phyloP scores from a whole-genome alignment of 2,113 vertebrate genomes.

The Ciconia boyciana region DNA sequence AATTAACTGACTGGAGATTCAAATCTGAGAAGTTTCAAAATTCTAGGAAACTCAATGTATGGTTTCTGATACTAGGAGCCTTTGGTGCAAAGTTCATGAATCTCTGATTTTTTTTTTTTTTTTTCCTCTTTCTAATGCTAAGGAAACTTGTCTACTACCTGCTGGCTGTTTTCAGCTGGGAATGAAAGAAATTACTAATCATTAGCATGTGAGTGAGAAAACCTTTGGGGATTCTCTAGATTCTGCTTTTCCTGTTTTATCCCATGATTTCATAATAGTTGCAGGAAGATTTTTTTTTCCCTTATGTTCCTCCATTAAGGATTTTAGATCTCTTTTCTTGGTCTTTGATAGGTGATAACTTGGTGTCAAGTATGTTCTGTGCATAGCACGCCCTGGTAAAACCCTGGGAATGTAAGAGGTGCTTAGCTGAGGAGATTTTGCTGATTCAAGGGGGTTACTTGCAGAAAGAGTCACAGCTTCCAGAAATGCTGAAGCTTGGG shows the following conservation, averaged over 20 bases:
- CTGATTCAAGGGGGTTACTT: not conserved
- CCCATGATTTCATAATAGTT: not conserved
- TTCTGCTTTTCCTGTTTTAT: not conserved
- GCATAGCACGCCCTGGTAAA: too few species aligned
- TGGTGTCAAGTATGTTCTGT: not conserved
- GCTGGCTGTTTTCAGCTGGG: not conserved
- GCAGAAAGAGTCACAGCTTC: not conserved
- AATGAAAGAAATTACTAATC: not conserved
- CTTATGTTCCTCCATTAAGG: not conserved
- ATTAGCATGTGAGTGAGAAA: not conserved
- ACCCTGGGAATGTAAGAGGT: not conserved
- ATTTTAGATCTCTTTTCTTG: not conserved
- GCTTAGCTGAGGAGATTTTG: not conserved
- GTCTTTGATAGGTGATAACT: not conserved
- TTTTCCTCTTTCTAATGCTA: not conserved
- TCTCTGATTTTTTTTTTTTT: too few species aligned
- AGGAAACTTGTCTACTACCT: not conserved
- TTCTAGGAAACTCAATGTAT: not conserved
- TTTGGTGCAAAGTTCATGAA: not conserved
- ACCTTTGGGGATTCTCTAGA: not conserved
- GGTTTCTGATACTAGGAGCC: not conserved
- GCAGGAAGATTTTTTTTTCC: not conserved
- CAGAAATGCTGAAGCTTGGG: not conserved
- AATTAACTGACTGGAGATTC: not conserved
- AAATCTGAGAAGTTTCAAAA: not conserved